Conservation (phyloP, 2,888 invertebrate genomes). For the Chymomyza amoena region DNA sequence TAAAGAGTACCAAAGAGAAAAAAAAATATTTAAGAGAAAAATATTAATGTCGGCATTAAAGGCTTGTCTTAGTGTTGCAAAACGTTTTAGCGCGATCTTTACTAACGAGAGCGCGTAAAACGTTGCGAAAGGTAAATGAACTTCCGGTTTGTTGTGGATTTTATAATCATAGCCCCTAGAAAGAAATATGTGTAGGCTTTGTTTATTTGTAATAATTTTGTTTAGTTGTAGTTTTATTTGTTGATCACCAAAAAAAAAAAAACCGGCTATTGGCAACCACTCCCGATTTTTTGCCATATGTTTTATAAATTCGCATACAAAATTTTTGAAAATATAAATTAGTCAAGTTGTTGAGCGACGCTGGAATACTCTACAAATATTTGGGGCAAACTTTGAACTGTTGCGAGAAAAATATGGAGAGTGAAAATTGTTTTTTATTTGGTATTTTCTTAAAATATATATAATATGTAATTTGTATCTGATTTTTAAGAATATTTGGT, state of each 20-base stretch:
- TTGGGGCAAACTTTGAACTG: too few species aligned
- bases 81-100: not conserved
- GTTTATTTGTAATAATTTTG: not conserved
- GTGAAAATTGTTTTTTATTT: too few species aligned
- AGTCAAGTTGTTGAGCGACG: too few species aligned
- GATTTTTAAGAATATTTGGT: too few species aligned
- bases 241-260: not conserved
- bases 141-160: slow-evolving; percentile 68
- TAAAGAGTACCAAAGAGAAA: slow-evolving; percentile 2
- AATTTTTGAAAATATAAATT: slow-evolving; percentile 1
- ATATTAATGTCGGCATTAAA: slow-evolving; percentile 10
- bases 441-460: too few species aligned
- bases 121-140: slow-evolving; percentile 69
- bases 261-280: slow-evolving; percentile 5
- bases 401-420: too few species aligned
- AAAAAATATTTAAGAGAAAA: not conserved
- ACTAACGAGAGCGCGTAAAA: not conserved
- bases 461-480: too few species aligned
- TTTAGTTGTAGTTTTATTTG: slow-evolving; percentile 11
- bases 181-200: not conserved
- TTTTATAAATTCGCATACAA: not conserved
- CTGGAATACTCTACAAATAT: too few species aligned
- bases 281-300: slow-evolving; percentile 16
- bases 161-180: slow-evolving; percentile 21
- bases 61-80: slow-evolving; percentile 6